Evolutionary conservation across 2,888 invertebrate genomes (phyloP).

Genomic region (Hydriomena furcata): DNA sequence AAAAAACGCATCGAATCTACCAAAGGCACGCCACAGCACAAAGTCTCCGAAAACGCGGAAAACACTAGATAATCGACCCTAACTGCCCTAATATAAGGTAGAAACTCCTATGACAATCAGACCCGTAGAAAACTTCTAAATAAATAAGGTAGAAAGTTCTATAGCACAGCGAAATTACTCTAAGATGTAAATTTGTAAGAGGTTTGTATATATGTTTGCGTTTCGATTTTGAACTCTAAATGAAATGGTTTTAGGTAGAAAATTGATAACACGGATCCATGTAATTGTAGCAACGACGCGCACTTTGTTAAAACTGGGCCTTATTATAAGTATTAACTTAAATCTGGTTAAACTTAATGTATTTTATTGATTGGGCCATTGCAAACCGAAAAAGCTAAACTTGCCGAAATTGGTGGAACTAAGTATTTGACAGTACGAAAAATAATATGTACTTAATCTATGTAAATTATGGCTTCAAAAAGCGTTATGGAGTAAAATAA

Average conservation of each 20-base stretch:
- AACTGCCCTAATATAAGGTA: conserved; percentile 31
- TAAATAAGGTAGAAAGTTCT: conserved; percentile 55
- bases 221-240: conserved; percentile 37
- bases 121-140: conserved; percentile 23
- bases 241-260: conserved; percentile 32
- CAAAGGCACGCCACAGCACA: conserved; percentile 53
- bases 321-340: background rate
- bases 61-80: conserved; percentile 63
- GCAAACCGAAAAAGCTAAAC: too few species aligned
- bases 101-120: conserved; percentile 28
- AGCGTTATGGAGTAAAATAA: too few species aligned
- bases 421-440: too few species aligned
- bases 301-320: conserved; percentile 20
- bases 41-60: conserved; percentile 52
- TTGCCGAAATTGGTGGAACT: too few species aligned
- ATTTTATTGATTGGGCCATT: too few species aligned
- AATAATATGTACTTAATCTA: too few species aligned
- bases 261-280: conserved; percentile 13
- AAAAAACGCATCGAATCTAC: conserved; percentile 60
- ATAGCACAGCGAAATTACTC: conserved; percentile 43
- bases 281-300: conserved; percentile 16
- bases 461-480: too few species aligned
- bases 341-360: background rate
- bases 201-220: conserved; percentile 2
- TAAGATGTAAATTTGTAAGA: conserved; percentile 13